A percentile compares a stretch with the other conserved stretches of the same genome.
These are phyloP conservation scores for Heliconius ismenius DNA, from an alignment of 2,888 invertebrate genomes.

Conservation along the genomic window DNA sequence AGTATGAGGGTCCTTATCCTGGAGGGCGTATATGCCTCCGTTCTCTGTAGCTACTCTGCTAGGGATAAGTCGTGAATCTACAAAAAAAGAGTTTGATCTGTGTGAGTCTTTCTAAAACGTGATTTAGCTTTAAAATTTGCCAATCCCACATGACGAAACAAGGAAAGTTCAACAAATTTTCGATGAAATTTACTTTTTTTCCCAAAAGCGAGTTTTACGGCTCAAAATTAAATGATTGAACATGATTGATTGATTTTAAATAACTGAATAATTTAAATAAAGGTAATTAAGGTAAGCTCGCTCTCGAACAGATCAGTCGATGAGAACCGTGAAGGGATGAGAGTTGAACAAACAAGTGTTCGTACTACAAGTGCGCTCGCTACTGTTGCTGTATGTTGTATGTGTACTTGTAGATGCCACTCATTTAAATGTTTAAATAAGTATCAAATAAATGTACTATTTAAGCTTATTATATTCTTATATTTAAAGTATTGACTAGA, in stretches of 20 bases:
- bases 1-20: too few relatives aligned
- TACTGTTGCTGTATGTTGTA: not conserved
- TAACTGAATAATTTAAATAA: slow-evolving; percentile 19
- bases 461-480: not conserved
- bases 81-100: too few relatives aligned
- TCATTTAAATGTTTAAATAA: not conserved
- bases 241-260: slow-evolving; percentile 1
- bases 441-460: not conserved
- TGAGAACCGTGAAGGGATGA: slow-evolving; percentile 2
- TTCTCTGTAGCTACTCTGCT: too few relatives aligned
- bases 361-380: not conserved
- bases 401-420: not conserved
- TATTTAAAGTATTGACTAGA: not conserved
- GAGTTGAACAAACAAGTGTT: slow-evolving; percentile 15
- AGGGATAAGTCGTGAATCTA: too few relatives aligned
- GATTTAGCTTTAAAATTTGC: too few relatives aligned
- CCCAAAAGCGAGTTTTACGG: not conserved
- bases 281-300: not conserved
- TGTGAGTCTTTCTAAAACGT: too few relatives aligned
- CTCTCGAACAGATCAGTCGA: slow-evolving; percentile 4
- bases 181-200: not conserved
- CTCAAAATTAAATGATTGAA: slow-evolving; percentile 6
- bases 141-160: too few relatives aligned
- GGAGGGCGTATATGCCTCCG: too few relatives aligned
- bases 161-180: not conserved